A percentile compares a stretch with the other conserved stretches of the same genome.
Evolutionary conservation across 2,797 vertebrate species (phyloP).

Genomic region (Acropternis orthonyx): DNA sequence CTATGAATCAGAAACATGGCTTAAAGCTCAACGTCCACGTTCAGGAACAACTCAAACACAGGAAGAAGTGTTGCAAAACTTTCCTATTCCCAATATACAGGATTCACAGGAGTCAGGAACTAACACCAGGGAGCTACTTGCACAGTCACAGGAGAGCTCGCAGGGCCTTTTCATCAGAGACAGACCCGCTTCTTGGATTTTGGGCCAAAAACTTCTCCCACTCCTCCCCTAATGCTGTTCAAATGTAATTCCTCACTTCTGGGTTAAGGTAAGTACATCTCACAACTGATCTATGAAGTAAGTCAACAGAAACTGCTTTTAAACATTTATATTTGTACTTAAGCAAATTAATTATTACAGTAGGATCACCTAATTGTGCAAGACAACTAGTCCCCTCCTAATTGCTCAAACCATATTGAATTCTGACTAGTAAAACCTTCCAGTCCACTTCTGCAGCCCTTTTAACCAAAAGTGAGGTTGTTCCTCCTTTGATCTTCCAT

Average conservation of each 20-base stretch:
- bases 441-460: background rate
- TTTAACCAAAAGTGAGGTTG: background rate
- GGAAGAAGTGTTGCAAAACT: background rate
- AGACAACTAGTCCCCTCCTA: background rate
- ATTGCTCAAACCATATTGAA: background rate
- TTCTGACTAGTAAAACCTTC: background rate
- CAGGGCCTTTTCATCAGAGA: background rate
- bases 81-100: background rate
- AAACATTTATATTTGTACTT: background rate
- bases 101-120: background rate
- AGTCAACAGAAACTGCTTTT: background rate
- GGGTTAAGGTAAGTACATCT: background rate
- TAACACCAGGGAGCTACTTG: background rate
- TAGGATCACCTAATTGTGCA: background rate
- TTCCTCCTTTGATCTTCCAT: background rate
- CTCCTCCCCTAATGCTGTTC: background rate
- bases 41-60: background rate
- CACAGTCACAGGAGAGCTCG: background rate
- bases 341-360: background rate
- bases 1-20: background rate
- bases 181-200: background rate
- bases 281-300: background rate
- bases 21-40: background rate
- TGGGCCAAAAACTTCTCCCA: background rate
- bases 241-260: background rate